A percentile compares a stretch with the other conserved stretches of the same genome.
These are phyloP conservation scores for Chondrosia reniformis DNA, from an alignment of 37 sponge, comb jelly and placozoan genomes.

Conservation along the genomic window DNA sequence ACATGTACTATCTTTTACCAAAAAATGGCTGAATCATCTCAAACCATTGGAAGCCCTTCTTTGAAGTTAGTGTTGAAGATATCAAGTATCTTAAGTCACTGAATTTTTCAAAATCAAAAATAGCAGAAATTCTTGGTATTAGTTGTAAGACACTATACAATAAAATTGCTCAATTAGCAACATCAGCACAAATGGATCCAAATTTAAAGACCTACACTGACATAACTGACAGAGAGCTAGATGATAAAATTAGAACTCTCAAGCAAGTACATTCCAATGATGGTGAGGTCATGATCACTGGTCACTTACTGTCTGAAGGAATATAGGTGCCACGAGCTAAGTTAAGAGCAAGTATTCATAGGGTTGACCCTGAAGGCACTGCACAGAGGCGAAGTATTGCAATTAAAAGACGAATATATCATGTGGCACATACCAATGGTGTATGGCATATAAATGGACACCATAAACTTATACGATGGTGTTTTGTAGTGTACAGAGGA, in stretches of 20 bases:
- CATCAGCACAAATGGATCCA: no score
- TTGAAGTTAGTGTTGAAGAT: not conserved
- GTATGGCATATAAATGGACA: slow-evolving; percentile 54
- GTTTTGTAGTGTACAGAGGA: slow-evolving; percentile 39
- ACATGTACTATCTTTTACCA: no score
- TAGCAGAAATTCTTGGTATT: slow-evolving; percentile 8
- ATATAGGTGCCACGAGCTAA: slow-evolving; percentile 20
- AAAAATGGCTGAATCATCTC: no score
- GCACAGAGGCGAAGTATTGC: slow-evolving; percentile 16
- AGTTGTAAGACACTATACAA: slow-evolving; percentile 11
- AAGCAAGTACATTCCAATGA: slow-evolving; percentile 15
- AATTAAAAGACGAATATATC: slow-evolving; percentile 31
- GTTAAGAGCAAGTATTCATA: slow-evolving; percentile 25
- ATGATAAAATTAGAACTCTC: not conserved
- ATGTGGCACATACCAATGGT: slow-evolving; percentile 34
- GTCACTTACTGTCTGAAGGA: not conserved
- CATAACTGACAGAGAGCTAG: slow-evolving; percentile 13
- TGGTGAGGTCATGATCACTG: slow-evolving; percentile 15
- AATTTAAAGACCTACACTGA: slow-evolving; percentile 20
- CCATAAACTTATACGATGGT: slow-evolving; percentile 50
- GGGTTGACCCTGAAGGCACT: slow-evolving; percentile 37
- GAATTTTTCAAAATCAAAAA: not conserved
- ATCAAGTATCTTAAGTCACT: slow-evolving; percentile 5
- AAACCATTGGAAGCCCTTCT: not conserved
- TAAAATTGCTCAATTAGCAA: not conserved